phyloP scores from a whole-genome alignment of 2,888 invertebrate genomes.

The Callyntrura sp. region DNA sequence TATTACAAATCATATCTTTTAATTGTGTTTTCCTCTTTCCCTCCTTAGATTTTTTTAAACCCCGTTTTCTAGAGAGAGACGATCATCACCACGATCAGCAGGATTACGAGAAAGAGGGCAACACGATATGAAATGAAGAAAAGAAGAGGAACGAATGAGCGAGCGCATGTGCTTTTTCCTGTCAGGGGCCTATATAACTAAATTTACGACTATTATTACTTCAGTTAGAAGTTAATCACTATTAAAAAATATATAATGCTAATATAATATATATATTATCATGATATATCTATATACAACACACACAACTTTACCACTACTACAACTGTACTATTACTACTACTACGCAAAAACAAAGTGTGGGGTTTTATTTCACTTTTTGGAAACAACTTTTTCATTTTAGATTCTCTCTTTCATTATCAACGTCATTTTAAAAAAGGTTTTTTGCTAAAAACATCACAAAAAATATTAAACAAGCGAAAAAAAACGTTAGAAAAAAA shows the following conservation, averaged over 20 bases:
- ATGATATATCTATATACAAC: constrained; percentile 31
- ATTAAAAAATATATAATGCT: constrained; percentile 35
- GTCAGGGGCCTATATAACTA: constrained; percentile 74
- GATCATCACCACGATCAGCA: not conserved
- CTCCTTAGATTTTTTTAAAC: constrained; percentile 66
- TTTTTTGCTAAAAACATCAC: constrained; percentile 40
- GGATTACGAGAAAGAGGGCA: not conserved
- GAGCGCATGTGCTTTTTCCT: constrained; percentile 78
- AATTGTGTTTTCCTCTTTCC: constrained; percentile 72
- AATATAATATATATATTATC: not conserved
- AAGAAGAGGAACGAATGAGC: constrained; percentile 74
- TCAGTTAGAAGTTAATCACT: constrained; percentile 55
- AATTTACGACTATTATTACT: constrained; percentile 58
- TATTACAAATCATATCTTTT: constrained; percentile 54
- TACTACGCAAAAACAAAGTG: constrained; percentile 24
- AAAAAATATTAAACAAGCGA: constrained; percentile 30
- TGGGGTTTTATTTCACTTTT: constrained; percentile 39
- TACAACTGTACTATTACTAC: constrained; percentile 1
- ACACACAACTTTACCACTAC: constrained; percentile 36
- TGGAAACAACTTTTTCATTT: constrained; percentile 31
- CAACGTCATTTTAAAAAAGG: constrained; percentile 41
- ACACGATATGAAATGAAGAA: constrained; percentile 2
- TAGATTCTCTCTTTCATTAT: constrained; percentile 57
- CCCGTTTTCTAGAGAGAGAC: constrained; percentile 64
- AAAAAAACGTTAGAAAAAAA: constrained; percentile 35